Conservation (phyloP, 1,140 invertebrate genomes). For the Drosophila sturtevanti region DNA sequence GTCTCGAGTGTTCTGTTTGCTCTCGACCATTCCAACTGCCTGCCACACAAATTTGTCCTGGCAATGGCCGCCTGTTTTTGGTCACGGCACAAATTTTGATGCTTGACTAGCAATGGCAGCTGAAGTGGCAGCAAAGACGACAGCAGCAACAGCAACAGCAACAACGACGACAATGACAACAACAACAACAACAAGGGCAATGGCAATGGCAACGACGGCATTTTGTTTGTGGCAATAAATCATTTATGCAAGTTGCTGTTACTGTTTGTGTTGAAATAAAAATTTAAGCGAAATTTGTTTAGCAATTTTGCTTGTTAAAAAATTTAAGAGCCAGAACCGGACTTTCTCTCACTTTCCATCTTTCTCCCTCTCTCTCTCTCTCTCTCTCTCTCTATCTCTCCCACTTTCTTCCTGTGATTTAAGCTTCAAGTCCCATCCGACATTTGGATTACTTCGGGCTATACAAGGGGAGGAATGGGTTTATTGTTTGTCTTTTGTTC, state of each 20-base stretch:
- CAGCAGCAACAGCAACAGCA: conserved; percentile 35
- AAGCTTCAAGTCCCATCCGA: not conserved
- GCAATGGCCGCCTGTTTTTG: conserved; percentile 65
- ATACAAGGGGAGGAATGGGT: not conserved
- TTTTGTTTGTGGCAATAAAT: conserved; percentile 74
- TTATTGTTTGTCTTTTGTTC: conserved; percentile 45
- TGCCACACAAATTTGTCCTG: conserved; percentile 26
- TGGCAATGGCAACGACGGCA: conserved; percentile 27
- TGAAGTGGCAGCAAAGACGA: conserved; percentile 50
- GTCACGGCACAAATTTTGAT: conserved; percentile 78
- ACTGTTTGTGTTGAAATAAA: conserved; percentile 69
- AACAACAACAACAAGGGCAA: conserved; percentile 20
- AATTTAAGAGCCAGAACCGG: conserved; percentile 55
- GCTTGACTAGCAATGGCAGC: conserved; percentile 76
- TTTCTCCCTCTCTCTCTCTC: conserved; percentile 2
- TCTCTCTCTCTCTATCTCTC: conserved; percentile 15
- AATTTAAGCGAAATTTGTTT: conserved; percentile 72
- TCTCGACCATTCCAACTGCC: conserved; percentile 23
- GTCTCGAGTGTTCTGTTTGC: conserved; percentile 67
- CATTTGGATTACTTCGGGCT: not conserved
- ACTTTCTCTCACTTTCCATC: not conserved
- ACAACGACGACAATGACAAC: conserved; percentile 32
- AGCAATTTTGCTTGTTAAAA: conserved; percentile 77
- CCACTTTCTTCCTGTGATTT: not conserved
- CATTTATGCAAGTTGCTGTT: conserved; percentile 76